Evolutionary conservation across 2,797 vertebrate genomes (phyloP).

Genomic region (Pantherophis vulpinus): DNA sequence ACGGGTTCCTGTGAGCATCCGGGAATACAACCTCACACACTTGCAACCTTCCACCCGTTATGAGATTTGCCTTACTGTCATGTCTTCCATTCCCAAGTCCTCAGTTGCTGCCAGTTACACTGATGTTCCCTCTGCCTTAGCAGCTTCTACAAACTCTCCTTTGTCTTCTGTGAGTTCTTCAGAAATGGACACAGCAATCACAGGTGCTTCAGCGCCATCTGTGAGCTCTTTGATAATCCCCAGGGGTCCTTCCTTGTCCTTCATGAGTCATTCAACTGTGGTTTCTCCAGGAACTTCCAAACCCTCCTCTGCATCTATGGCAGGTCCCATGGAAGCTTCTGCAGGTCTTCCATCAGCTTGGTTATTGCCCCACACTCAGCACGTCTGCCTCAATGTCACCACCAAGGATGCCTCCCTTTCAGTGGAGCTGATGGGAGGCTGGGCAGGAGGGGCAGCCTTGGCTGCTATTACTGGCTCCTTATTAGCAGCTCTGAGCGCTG

Average conservation of each 20-base stretch:
- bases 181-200: background rate
- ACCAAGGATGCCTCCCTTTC: constrained; percentile 77
- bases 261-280: background rate
- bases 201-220: background rate
- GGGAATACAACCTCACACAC: constrained; percentile 84
- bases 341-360: constrained; percentile 34
- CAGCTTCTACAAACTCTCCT: background rate
- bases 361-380: constrained; percentile 48
- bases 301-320: background rate
- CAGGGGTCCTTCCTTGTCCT: background rate
- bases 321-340: background rate
- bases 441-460: constrained; percentile 73
- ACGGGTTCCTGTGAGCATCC: constrained; percentile 79
- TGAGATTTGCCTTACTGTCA: constrained; percentile 78
- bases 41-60: constrained; percentile 79
- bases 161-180: background rate
- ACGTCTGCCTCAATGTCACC: constrained; percentile 80
- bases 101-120: background rate
- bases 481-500: constrained; percentile 79
- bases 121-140: background rate
- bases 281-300: background rate
- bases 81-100: constrained; percentile 20
- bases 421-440: constrained; percentile 71
- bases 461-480: constrained; percentile 80
- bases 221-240: background rate